A percentile compares a stretch with the other conserved stretches of the same genome.
These are phyloP conservation scores for Tupaia chinensis DNA, from an alignment of 2,113 vertebrate species.

Conservation along the genomic window DNA sequence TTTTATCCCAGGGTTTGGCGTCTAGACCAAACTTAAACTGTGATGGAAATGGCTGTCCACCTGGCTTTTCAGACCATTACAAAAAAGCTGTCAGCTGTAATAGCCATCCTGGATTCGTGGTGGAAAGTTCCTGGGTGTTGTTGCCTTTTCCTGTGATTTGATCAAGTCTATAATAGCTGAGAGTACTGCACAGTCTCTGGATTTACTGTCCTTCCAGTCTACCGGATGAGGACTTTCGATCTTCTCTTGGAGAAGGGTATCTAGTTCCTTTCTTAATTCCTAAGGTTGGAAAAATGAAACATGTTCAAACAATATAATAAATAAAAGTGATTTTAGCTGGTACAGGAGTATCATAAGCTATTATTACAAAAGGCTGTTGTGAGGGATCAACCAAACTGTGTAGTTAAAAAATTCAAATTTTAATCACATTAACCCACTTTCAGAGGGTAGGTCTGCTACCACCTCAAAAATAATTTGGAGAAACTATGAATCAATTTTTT, in stretches of 20 bases:
- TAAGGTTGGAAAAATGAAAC: constrained; percentile 76
- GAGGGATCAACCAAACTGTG: background rate
- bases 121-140: constrained; percentile 81
- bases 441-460: background rate
- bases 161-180: constrained; percentile 97
- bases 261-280: constrained; percentile 94
- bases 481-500: constrained; percentile 37
- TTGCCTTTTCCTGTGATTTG: constrained; percentile 94
- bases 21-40: constrained; percentile 62
- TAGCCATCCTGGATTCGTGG: constrained; percentile 86
- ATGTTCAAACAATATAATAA: background rate
- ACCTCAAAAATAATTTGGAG: constrained; percentile 38
- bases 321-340: background rate
- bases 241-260: constrained; percentile 95
- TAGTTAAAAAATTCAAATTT: background rate
- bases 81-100: constrained; percentile 84
- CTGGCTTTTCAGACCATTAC: background rate
- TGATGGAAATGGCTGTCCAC: constrained; percentile 16
- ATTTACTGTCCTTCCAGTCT: constrained; percentile 92
- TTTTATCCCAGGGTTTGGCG: constrained; percentile 64
- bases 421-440: background rate
- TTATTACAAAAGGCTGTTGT: background rate
- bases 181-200: constrained; percentile 96
- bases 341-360: constrained; percentile 33
- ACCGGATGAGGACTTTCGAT: constrained; percentile 95